These are phyloP conservation scores for Sciurus niger DNA, from an alignment of 2,113 vertebrate species.

Conservation along the genomic window DNA sequence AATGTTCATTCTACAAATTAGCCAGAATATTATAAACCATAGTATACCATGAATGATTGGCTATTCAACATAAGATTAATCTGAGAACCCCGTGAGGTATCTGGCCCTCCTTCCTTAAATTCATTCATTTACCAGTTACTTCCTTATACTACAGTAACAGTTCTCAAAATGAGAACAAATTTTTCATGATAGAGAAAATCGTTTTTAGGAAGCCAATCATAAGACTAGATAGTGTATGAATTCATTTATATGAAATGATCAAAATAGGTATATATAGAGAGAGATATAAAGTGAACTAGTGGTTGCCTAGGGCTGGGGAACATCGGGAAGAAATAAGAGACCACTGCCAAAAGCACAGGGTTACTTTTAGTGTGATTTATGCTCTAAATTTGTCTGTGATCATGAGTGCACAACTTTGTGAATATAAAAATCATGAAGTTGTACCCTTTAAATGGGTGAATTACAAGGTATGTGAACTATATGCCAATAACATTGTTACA, in stretches of 20 bases:
- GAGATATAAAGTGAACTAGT: neutral
- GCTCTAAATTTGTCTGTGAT: constrained; percentile 15
- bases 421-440: constrained; percentile 36
- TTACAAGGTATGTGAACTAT: neutral
- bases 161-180: constrained; percentile 28
- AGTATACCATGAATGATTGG: constrained; percentile 23
- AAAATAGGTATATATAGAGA: constrained; percentile 10
- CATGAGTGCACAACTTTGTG: neutral
- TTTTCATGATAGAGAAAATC: constrained; percentile 51
- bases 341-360: neutral
- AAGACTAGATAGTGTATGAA: constrained; percentile 7
- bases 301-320: neutral
- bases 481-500: constrained; percentile 22
- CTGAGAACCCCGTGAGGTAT: neutral
- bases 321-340: neutral
- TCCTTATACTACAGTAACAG: constrained; percentile 30
- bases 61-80: neutral
- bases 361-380: neutral
- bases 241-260: constrained; percentile 36
- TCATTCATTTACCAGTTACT: constrained; percentile 11
- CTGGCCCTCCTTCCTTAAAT: neutral
- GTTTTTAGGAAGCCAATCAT: constrained; percentile 23
- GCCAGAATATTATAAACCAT: constrained; percentile 26
- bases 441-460: constrained; percentile 52
- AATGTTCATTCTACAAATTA: constrained; percentile 63